A percentile compares a stretch with the other conserved stretches of the same genome.
Evolutionary conservation across 2,797 vertebrate species (phyloP).

Genomic region (Numenius phaeopus): DNA sequence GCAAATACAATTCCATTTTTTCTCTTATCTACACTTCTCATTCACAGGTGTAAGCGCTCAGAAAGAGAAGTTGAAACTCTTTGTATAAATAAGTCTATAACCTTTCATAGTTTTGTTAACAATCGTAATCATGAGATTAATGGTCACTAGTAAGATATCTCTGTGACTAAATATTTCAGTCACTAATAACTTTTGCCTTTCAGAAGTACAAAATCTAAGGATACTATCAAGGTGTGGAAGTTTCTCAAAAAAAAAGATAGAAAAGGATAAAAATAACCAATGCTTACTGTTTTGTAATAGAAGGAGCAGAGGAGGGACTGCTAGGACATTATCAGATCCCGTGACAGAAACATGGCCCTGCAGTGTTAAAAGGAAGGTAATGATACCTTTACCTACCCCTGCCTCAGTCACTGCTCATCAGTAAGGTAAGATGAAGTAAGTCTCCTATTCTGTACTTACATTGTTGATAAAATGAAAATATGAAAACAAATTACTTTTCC

Average conservation of each 20-base stretch:
- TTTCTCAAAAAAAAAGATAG: not conserved
- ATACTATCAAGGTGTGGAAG: not conserved
- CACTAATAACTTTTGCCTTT: not conserved
- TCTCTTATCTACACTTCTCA: not conserved
- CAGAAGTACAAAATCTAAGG: not conserved
- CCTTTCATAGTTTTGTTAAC: not conserved
- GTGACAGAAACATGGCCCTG: not conserved
- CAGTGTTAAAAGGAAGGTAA: not conserved
- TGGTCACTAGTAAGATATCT: not conserved
- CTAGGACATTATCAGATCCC: not conserved
- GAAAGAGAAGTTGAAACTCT: not conserved
- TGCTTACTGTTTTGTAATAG: not conserved
- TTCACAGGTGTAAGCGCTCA: not conserved
- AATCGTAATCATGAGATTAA: not conserved
- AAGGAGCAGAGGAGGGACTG: not conserved
- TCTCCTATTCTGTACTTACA: not conserved
- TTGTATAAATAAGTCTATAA: not conserved
- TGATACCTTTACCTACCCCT: not conserved
- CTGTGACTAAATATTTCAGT: not conserved
- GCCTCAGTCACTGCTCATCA: not conserved
- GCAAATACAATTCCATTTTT: not conserved
- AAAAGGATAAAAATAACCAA: not conserved
- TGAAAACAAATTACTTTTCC: not conserved
- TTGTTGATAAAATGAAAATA: not conserved
- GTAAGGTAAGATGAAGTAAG: not conserved